These are phyloP conservation scores for Pionites leucogaster DNA, from an alignment of 2,113 vertebrate species.

Conservation along the genomic window DNA sequence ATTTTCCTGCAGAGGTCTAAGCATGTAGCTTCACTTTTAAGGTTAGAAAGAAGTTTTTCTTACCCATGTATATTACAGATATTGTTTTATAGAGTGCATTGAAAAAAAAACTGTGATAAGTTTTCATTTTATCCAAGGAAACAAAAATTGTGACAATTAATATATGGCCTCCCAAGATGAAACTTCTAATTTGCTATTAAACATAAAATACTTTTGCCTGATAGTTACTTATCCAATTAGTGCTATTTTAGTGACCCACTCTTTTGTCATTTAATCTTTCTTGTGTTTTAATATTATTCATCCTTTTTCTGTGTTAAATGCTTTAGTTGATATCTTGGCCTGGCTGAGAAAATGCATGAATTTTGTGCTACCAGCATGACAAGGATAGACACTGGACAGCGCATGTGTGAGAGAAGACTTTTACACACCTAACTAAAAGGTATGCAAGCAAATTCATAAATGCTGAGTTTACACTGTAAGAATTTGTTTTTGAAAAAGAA, in stretches of 20 bases:
- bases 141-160: background rate
- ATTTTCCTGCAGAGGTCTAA: conserved; percentile 58
- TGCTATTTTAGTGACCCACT: background rate
- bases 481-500: background rate
- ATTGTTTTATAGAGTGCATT: background rate
- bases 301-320: background rate
- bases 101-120: background rate
- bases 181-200: background rate
- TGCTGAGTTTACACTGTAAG: background rate
- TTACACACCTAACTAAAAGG: background rate
- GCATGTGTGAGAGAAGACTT: background rate
- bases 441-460: background rate
- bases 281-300: background rate
- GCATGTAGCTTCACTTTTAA: conserved; percentile 62
- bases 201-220: background rate
- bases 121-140: background rate
- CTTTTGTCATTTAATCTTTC: background rate
- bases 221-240: background rate
- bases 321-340: background rate
- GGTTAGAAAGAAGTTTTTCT: conserved; percentile 57
- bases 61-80: conserved; percentile 9
- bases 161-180: background rate
- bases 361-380: background rate
- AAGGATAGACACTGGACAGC: background rate
- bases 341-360: background rate